Conservation (phyloP, 2,113 vertebrate species). For the Corythoichthys intestinalis region DNA sequence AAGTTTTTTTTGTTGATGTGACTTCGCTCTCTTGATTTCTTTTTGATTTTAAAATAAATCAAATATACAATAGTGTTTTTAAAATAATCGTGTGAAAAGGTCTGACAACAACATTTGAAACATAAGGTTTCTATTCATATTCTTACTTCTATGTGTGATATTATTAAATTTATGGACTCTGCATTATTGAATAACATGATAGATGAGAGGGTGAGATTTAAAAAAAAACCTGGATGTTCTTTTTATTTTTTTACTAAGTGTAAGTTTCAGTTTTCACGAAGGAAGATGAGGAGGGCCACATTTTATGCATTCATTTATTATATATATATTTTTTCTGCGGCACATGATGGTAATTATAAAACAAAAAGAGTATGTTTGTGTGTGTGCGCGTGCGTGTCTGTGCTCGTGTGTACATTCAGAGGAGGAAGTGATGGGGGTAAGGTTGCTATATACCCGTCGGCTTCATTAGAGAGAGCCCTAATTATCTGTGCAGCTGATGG, state of each 20-base stretch:
- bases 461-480: conserved; percentile 99
- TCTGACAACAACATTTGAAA: not conserved
- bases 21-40: not conserved
- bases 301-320: conserved; percentile 30
- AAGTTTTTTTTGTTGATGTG: not conserved
- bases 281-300: conserved; percentile 37
- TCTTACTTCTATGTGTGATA: not conserved
- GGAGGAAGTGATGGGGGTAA: conserved; percentile 58
- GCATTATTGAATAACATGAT: conserved; percentile 15
- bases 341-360: conserved; percentile 87
- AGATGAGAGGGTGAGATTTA: conserved; percentile 42
- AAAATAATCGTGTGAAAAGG: conserved; percentile 4
- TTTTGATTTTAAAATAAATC: not conserved
- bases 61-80: not conserved
- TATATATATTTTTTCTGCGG: conserved; percentile 72
- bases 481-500: conserved; percentile 99
- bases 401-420: conserved; percentile 14
- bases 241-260: conserved; percentile 71
- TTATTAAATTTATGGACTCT: conserved; percentile 19
- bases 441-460: conserved; percentile 80
- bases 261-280: conserved; percentile 65
- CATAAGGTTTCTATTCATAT: not conserved
- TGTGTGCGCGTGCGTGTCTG: conserved; percentile 21
- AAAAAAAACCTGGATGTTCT: conserved; percentile 31
- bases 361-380: conserved; percentile 13